Percentiles rank a stretch among this genome's conserved stretches.
These are phyloP conservation scores for Neosilurus mollespiculum DNA, from an alignment of 2,797 vertebrate species.

Conservation along the genomic window DNA sequence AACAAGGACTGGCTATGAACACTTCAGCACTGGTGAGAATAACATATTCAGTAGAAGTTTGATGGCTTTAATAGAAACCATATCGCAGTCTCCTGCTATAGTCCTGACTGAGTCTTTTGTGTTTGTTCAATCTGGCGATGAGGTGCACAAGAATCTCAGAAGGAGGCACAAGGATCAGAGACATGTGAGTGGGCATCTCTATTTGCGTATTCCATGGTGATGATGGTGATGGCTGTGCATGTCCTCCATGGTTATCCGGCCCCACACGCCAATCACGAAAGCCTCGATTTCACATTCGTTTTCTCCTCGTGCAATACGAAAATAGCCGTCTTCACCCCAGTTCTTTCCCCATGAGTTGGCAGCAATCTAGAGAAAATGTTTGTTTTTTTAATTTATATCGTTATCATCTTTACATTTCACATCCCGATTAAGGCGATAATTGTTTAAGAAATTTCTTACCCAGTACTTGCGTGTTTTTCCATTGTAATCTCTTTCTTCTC, in stretches of 20 bases:
- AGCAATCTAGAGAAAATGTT: slow-evolving; percentile 74
- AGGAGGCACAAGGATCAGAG: slow-evolving; percentile 11
- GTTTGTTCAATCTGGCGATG: slow-evolving; percentile 24
- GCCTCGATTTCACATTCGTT: slow-evolving; percentile 95
- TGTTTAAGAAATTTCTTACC: slow-evolving; percentile 72
- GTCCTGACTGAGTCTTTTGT: slow-evolving; percentile 35
- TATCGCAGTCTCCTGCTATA: slow-evolving; percentile 23
- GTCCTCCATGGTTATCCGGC: slow-evolving; percentile 92
- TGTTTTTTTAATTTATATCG: background rate
- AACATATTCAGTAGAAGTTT: slow-evolving; percentile 14
- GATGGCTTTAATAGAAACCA: slow-evolving; percentile 45
- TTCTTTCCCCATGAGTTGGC: slow-evolving; percentile 95
- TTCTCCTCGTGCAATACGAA: slow-evolving; percentile 87
- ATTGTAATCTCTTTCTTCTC: slow-evolving; percentile 80
- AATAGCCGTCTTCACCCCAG: slow-evolving; percentile 92
- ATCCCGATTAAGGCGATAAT: background rate
- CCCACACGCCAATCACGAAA: slow-evolving; percentile 94
- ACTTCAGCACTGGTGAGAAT: slow-evolving; percentile 13
- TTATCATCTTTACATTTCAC: background rate
- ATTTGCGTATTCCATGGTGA: slow-evolving; percentile 66
- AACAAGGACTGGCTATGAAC: background rate
- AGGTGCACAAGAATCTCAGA: slow-evolving; percentile 29
- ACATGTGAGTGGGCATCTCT: slow-evolving; percentile 48
- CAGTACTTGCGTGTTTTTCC: slow-evolving; percentile 87
- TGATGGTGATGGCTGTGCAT: slow-evolving; percentile 78